Evolutionary conservation across 2,113 vertebrate species (phyloP), one percentile per base, ranked within the genome.

Genomic region (Chloroceryle aenea): DNA sequence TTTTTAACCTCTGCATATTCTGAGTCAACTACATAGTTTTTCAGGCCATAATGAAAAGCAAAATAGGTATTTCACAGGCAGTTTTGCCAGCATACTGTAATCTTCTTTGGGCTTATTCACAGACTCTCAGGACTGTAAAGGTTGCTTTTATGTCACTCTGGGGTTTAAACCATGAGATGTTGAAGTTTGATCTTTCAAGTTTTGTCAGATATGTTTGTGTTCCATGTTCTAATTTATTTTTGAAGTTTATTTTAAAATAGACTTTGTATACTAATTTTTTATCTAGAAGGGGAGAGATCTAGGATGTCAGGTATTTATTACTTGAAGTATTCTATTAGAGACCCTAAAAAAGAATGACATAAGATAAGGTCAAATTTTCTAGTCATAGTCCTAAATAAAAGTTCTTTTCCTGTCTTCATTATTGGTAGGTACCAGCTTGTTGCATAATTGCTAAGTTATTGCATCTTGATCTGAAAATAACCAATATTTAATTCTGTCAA

Each of bases 91-190:
- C 12, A 14, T 73, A 42, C 50, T 71, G 6, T 59, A 36, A 19
- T 66, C 16, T 58, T 81, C 27, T 26, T 86, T 74, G 27, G 84
- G n/a, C 13, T 45, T 45, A 26, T 73, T 86, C 10, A 29, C 4
- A 62, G 7, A 47, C 16, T 72, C 9, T 83, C 40, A 48, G 17
- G 83, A 38, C 7, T 14, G 36, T 25, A 58, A 20, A 40, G 1
- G 3, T 22, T 73, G 9, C 5, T 27, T 62, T 69, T 81, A 38
- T 38, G 13, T 59, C 18, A 36, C 34, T 14, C 7, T 55, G 55
- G 13, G 22, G n/a, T 34, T 14, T 20, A 75, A 87, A 86, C 16
- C 0, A 0, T 53, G 10, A 86, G 58, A 5, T 58, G 9, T 1
- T 58, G 11, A 42, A 81, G 34, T 74, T 68, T 21, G 7, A 15